Evolutionary conservation across 1,140 invertebrate species (phyloP), one percentile per base, ranked within the genome.

Genomic region (Drosophila azteca): DNA sequence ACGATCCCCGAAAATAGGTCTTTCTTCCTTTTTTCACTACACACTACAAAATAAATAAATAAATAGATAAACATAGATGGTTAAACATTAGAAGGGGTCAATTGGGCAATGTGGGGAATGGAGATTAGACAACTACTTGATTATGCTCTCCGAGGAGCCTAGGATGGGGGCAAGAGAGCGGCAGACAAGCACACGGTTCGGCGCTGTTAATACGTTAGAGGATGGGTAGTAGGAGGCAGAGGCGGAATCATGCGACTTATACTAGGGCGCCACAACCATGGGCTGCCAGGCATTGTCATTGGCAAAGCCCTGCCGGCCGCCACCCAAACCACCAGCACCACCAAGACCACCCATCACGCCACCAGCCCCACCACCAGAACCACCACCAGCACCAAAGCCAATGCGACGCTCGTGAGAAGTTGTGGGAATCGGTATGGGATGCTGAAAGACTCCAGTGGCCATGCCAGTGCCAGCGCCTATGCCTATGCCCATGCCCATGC

Each of bases 261-360:
- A 26, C 66, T 85, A 90, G 17, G 50, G 46, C 31, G 77, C 85
- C 68, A 76, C 76, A 82, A 90, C 79, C 72, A 90, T 70, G 29
- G 89, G 89, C 49, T 76, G 85, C 89, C 89, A 90, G 24, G 85
- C 69, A 77, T 90, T 90, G 53, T 90, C 89, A 51, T 71, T 81
- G 58, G 49, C 66, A 59, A 69, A 87, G n/a, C 77, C 67, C 39
- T 13, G 39, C 15, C 43, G 44, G 62, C 31, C 70, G 45, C 64
- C 63, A 61, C 50, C 68, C 52, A 57, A 50, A 77, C 55, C 82
- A 63, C 58, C 70, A 46, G 41, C 50, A 75, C 35, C 49, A 43
- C 61, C 60, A 9, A 35, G 31, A 66, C 69, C 89, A 73, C 84
- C 85, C 31, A 89, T 5, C 88, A 39, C 59, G 35, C 26, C 74